phyloP scores from a whole-genome alignment of 2,113 vertebrate species.

The Paramormyrops kingsleyae region DNA sequence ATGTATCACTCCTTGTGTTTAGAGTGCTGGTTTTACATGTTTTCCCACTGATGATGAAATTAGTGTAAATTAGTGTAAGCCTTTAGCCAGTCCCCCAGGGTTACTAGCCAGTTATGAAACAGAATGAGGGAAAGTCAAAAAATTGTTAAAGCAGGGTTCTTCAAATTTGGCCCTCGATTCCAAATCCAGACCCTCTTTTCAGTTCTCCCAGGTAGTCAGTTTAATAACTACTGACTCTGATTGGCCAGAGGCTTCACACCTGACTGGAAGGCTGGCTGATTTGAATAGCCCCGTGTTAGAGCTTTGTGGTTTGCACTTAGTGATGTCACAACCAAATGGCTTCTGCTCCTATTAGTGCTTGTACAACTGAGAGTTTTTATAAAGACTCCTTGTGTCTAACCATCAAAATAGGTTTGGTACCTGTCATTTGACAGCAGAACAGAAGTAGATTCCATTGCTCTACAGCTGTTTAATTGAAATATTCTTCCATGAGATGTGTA shows the following conservation, averaged over 20 bases:
- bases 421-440: neutral
- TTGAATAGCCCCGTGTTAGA: neutral
- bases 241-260: neutral
- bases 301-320: neutral
- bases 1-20: neutral
- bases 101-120: neutral
- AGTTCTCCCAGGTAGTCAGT: neutral
- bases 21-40: neutral
- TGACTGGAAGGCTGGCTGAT: neutral
- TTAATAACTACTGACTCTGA: neutral
- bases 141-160: neutral
- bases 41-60: neutral
- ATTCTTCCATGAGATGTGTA: neutral
- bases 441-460: neutral
- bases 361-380: neutral
- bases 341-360: neutral
- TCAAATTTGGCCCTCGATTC: neutral
- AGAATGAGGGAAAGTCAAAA: neutral
- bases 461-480: neutral
- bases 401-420: neutral
- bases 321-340: neutral
- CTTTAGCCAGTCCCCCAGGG: neutral
- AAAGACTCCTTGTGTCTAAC: neutral
- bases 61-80: neutral
- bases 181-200: neutral